Evolutionary conservation across 2,113 vertebrate genomes (phyloP).

Genomic region (Dasyprocta punctata): DNA sequence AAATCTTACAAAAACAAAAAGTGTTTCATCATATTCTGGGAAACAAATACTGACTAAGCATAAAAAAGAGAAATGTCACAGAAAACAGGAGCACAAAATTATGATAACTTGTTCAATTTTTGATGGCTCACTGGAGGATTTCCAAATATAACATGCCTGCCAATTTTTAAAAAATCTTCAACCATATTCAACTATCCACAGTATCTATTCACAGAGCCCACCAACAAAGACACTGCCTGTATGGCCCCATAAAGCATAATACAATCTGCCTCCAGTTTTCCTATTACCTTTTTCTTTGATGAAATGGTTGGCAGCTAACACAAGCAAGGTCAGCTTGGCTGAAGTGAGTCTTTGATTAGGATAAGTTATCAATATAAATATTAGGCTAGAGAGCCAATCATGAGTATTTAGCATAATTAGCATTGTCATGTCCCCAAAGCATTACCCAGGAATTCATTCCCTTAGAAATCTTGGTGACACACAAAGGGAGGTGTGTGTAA

Average conservation of each 20-base stretch:
- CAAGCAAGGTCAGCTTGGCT: slow-evolving; percentile 4
- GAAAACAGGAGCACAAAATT: slow-evolving; percentile 21
- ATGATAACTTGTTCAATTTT: slow-evolving; percentile 21
- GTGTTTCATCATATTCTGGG: neutral
- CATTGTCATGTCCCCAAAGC: neutral
- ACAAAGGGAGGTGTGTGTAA: neutral
- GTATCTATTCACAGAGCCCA: slow-evolving; percentile 51
- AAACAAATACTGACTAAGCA: slow-evolving; percentile 49
- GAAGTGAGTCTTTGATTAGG: slow-evolving; percentile 43
- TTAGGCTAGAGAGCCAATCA: neutral
- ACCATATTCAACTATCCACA: slow-evolving; percentile 30
- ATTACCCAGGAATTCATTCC: neutral
- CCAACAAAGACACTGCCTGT: neutral
- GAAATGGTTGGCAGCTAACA: neutral
- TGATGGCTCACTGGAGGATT: slow-evolving; percentile 42
- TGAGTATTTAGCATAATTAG: slow-evolving; percentile 24
- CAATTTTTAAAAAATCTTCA: slow-evolving; percentile 44
- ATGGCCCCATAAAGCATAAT: slow-evolving; percentile 13
- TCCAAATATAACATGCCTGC: slow-evolving; percentile 56
- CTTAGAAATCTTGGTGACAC: neutral
- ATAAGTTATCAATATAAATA: slow-evolving; percentile 5
- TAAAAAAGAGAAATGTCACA: neutral
- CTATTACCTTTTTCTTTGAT: neutral
- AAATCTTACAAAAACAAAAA: slow-evolving; percentile 24
- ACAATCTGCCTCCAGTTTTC: neutral